Evolutionary conservation across 2,888 invertebrate genomes (phyloP), one percentile per base, ranked within the genome.

Genomic region (Xanthostigma xanthostigma): DNA sequence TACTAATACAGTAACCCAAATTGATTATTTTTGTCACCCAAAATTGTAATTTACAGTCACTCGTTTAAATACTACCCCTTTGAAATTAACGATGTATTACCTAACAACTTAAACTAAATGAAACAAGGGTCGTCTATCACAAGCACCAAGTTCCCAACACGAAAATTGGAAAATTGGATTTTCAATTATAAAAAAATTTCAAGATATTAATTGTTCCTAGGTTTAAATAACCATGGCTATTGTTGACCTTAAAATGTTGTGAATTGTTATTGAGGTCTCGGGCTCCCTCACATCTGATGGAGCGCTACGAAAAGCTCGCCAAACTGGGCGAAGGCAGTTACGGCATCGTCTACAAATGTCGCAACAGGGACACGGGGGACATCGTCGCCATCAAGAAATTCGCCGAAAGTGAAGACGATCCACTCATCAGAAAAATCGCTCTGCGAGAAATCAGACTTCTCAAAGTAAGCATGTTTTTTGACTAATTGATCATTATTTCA

Each of bases 381-480:
- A 74, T 94, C 50, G 95, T 96, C 40, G 96, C 96, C 40, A 92
- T 96, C 53, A 96, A 96, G 70, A 90, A 95, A 68, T 96, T 96
- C 65, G 86, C 94, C 10, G 95, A 96, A 68, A 92, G 92, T 50
- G 95, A 96, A 65, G 94, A 95, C 63, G 96, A 96, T 69, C 93
- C 93, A 9, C 80, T 94, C 43, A 95, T 96, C 56, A 76, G 94
- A 60, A 96, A 96, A 72, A 96, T 96, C 55, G 95, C 95, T 1
- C 76, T 95, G 46, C 70, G 96, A 56, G 96, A 96, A 73, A 93
- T 96, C 60, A 76, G 92, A 57, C 83, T 96, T 72, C 74, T 96
- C 8, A 96, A 95, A 81, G 94, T 93, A 64, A 59, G 58, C 54
- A 36, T 2, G 46, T 39, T 13, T 27, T 36, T n/a, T 43, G 33